Conservation (phyloP, 2,797 vertebrate species). For the Etheostoma perlongum region DNA sequence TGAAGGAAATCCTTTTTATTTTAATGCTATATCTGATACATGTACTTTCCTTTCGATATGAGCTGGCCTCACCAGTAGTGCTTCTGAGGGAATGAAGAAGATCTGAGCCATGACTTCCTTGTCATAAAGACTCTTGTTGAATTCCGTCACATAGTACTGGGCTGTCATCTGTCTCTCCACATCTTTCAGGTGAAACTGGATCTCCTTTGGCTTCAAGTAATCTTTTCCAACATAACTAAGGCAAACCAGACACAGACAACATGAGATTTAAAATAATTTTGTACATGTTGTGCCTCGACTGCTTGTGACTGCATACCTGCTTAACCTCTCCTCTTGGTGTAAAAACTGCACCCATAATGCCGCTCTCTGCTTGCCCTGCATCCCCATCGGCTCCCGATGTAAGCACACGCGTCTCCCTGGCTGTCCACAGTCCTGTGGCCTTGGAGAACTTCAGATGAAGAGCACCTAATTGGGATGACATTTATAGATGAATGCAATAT, state of each 20-base stretch:
- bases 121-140: constrained; percentile 97
- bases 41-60: background rate
- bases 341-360: constrained; percentile 93
- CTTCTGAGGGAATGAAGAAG: constrained; percentile 94
- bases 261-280: background rate
- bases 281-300: background rate
- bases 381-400: constrained; percentile 87
- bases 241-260: background rate
- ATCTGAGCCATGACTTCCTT: constrained; percentile 93
- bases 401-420: constrained; percentile 89
- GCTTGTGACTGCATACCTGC: constrained; percentile 85
- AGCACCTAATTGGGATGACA: constrained; percentile 80
- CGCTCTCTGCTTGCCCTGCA: constrained; percentile 89
- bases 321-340: constrained; percentile 94
- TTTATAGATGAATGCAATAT: background rate
- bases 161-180: constrained; percentile 96
- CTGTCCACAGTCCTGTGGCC: constrained; percentile 90
- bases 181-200: constrained; percentile 90
- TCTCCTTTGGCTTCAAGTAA: constrained; percentile 86
- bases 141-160: constrained; percentile 94
- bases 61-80: constrained; percentile 88
- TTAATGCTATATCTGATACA: background rate
- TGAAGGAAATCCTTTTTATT: constrained; percentile 2
- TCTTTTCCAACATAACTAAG: constrained; percentile 95
- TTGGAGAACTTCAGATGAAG: constrained; percentile 95